Conservation (phyloP, 1,140 invertebrate species). For the Centruroides sculpturatus region DNA sequence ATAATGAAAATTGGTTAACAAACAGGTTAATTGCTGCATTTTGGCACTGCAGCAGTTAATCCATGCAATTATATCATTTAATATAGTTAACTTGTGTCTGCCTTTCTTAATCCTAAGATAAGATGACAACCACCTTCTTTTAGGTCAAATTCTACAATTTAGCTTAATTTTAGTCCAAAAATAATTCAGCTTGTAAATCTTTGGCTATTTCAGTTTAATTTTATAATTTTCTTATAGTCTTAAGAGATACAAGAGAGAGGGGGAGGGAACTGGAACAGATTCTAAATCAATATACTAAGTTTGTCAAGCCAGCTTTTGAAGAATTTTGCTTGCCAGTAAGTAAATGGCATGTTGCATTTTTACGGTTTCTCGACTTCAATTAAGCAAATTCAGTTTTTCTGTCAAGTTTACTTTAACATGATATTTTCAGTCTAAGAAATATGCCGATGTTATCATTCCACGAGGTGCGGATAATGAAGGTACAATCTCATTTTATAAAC, state of each 20-base stretch:
- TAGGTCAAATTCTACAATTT: too few relatives aligned
- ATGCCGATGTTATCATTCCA: slow-evolving; percentile 98
- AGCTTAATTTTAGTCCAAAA: too few relatives aligned
- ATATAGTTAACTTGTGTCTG: too few relatives aligned
- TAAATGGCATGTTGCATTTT: slow-evolving; percentile 14
- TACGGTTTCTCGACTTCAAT: too few relatives aligned
- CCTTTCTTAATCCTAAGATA: too few relatives aligned
- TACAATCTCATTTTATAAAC: slow-evolving; percentile 32
- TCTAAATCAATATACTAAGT: slow-evolving; percentile 90
- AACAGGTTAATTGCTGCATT: too few relatives aligned
- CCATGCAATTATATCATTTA: too few relatives aligned
- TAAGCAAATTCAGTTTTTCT: too few relatives aligned
- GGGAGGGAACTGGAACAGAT: slow-evolving; percentile 87
- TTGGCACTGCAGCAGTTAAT: too few relatives aligned
- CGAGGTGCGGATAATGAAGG: slow-evolving; percentile 90
- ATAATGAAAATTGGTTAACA: too few relatives aligned
- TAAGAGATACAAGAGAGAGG: slow-evolving; percentile 84
- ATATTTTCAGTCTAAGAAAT: slow-evolving; percentile 82
- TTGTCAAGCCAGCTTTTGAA: slow-evolving; percentile 97
- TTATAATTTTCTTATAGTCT: slow-evolving; percentile 45
- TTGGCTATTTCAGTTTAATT: background rate
- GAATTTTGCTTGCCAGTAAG: slow-evolving; percentile 94
- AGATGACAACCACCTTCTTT: too few relatives aligned
- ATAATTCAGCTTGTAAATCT: too few relatives aligned
- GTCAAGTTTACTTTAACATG: slow-evolving; percentile 8